Evolutionary conservation across 2,888 invertebrate species (phyloP).

Genomic region (Diarsia mendica): DNA sequence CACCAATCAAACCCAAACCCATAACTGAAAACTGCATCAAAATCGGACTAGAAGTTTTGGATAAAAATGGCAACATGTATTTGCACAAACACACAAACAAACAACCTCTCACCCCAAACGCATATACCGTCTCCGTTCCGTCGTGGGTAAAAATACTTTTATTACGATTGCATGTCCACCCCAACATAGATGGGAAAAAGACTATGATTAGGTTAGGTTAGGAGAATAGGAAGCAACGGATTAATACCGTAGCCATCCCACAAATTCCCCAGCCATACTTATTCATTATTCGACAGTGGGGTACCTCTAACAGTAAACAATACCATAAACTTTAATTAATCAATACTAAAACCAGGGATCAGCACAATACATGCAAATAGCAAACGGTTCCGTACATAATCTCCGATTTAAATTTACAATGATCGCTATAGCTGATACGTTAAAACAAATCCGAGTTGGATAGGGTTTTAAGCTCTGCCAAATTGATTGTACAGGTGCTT

Average conservation of each 20-base stretch:
- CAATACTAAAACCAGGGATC: conserved; percentile 55
- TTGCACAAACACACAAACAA: no score
- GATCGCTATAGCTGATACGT: conserved; percentile 53
- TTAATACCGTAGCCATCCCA: background rate
- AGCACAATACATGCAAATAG: conserved; percentile 63
- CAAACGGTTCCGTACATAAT: conserved; percentile 56
- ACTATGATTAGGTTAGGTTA: no score
- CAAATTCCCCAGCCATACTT: conserved; percentile 22
- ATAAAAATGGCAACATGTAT: no score
- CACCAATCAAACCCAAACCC: no score
- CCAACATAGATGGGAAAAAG: no score
- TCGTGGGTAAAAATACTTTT: no score
- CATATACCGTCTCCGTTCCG: no score
- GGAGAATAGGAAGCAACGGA: no score
- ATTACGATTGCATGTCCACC: no score
- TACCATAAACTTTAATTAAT: conserved; percentile 66
- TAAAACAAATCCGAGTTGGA: conserved; percentile 43
- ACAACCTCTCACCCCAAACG: no score
- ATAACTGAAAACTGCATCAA: no score
- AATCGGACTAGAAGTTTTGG: no score
- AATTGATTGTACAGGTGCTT: conserved; percentile 45
- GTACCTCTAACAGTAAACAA: conserved; percentile 19
- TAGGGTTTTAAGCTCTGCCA: conserved; percentile 50
- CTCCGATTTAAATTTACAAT: conserved; percentile 66
- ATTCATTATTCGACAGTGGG: conserved; percentile 24